Evolutionary conservation across 2,113 vertebrate genomes (phyloP), one percentile per base, ranked within the genome.

Genomic region (Numida meleagris): DNA sequence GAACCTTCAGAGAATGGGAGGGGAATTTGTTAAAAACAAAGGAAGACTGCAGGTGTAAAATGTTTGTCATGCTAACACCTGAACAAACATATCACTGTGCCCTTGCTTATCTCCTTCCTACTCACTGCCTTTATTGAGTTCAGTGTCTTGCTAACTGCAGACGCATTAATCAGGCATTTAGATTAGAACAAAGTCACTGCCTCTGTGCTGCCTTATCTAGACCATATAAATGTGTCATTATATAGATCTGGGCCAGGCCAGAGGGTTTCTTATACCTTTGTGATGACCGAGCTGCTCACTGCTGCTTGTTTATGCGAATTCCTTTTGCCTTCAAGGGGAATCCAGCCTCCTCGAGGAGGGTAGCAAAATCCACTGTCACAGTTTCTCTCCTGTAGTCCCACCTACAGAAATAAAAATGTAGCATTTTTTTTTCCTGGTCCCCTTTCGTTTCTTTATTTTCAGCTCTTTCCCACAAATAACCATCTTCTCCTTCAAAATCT

Each of bases 91-190:
- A 38, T 59, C 1, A 3, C 73, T 21, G 4, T 14, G 4, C 74
- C 88, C 66, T 94, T 92, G 61, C 90, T 94, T 96, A 96, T 96
- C 92, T 96, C 70, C 70, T 86, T 92, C 80, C 61, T 29, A 43
- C 93, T 96, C 78, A 14, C 45, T 68, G 55, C 80, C 48, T 89
- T 92, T 76, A 73, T 79, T 82, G 89, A 89, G 53, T 58, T 55
- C 59, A 13, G 36, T 8, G 17, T 71, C 65, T 91, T 86, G 94
- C 83, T 72, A 81, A 46, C 90, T 90, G 92, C 80, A 93, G 91
- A 58, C 33, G 1, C 46, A 62, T 77, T 92, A 89, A 91, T 89
- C 91, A 93, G 81, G 55, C 66, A 45, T 58, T 61, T 90, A 75
- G 88, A 78, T 87, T 38, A 82, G 27, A 73, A 38, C 67, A 62